These are phyloP conservation scores for Physella acuta DNA, from an alignment of 1,140 invertebrate genomes.

Conservation along the genomic window DNA sequence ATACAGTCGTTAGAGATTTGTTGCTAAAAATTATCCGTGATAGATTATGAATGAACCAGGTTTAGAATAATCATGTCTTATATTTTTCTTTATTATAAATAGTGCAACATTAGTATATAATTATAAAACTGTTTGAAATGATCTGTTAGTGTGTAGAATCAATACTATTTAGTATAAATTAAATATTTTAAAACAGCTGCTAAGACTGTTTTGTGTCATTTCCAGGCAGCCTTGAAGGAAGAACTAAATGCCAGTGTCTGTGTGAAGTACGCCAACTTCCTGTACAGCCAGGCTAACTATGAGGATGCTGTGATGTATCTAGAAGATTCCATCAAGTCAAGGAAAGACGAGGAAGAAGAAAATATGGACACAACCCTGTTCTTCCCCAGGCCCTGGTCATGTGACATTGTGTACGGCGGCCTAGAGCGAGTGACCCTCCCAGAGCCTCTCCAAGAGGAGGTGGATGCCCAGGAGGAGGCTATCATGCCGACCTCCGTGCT, in stretches of 20 bases:
- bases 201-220: neutral
- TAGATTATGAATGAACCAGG: no score
- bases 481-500: conserved; percentile 46
- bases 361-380: conserved; percentile 20
- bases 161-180: no score
- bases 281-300: conserved; percentile 54
- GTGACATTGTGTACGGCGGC: conserved; percentile 48
- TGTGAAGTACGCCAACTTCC: conserved; percentile 55
- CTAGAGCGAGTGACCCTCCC: conserved; percentile 54
- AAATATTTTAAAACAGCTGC: no score
- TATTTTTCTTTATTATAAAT: no score
- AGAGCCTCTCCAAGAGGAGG: conserved; percentile 52
- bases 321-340: conserved; percentile 41
- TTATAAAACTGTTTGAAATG: no score
- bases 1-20: no score
- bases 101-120: no score
- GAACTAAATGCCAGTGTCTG: conserved; percentile 47
- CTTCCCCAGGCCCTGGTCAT: conserved; percentile 10
- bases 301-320: conserved; percentile 48
- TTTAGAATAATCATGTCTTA: no score
- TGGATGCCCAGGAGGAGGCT: conserved; percentile 53
- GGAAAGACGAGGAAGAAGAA: conserved; percentile 25
- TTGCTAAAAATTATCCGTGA: no score
- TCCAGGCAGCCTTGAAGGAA: conserved; percentile 45
- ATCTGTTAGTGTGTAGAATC: no score